A percentile compares a stretch with the other conserved stretches of the same genome.
phyloP scores from a whole-genome alignment of 2,888 invertebrate species.

The Herminia tarsipennalis region DNA sequence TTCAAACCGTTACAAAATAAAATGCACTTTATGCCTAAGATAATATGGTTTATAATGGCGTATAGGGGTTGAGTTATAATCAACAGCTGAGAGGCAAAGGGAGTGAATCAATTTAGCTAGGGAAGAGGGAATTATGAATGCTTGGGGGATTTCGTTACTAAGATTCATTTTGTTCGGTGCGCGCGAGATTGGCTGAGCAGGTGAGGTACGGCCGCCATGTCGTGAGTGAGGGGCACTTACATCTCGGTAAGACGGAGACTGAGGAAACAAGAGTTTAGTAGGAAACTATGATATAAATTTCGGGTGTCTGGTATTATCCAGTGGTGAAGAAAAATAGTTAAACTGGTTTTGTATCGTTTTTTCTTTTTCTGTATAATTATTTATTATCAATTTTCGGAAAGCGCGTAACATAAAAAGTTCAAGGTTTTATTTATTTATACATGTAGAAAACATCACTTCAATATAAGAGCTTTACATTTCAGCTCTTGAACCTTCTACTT shows the following conservation, averaged over 20 bases:
- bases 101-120: slow-evolving; percentile 63
- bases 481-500: neutral
- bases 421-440: no score
- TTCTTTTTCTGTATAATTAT: no score
- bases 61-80: slow-evolving; percentile 29
- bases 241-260: neutral
- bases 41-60: slow-evolving; percentile 19
- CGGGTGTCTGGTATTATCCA: no score
- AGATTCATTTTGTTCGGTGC: slow-evolving; percentile 35
- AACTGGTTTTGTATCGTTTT: no score
- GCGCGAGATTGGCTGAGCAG: slow-evolving; percentile 14
- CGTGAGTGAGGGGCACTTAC: neutral
- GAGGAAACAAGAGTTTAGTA: no score
- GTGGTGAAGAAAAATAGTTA: no score
- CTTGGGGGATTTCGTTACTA: slow-evolving; percentile 36
- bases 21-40: neutral
- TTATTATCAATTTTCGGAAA: no score
- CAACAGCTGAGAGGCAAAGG: slow-evolving; percentile 50
- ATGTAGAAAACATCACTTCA: slow-evolving; percentile 1
- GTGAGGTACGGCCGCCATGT: slow-evolving; percentile 4
- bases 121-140: slow-evolving; percentile 44
- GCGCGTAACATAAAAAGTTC: no score
- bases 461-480: neutral
- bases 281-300: no score
- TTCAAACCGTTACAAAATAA: neutral